Evolutionary conservation across 2,888 invertebrate genomes (phyloP).

Genomic region (Iselma pallidipennis): DNA sequence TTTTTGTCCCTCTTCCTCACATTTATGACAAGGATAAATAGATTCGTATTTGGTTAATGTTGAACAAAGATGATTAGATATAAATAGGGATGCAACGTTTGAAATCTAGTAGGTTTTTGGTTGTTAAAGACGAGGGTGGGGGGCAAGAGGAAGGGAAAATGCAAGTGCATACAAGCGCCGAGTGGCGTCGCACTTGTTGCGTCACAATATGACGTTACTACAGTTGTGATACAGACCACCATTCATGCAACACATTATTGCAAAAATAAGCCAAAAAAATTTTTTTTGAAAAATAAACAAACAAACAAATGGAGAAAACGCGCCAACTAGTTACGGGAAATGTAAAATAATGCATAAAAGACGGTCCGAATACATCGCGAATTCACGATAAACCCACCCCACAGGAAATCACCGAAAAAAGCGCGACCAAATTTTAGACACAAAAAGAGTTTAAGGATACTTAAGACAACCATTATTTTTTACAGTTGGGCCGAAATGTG

Average conservation of each 20-base stretch:
- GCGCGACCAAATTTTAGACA: no score
- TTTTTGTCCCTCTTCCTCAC: neutral
- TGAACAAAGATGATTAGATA: slow-evolving; percentile 43
- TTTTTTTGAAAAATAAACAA: neutral
- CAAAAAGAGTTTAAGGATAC: no score
- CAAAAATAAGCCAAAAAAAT: slow-evolving; percentile 32
- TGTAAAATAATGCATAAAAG: slow-evolving; percentile 40
- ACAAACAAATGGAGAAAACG: slow-evolving; percentile 34
- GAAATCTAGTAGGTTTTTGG: slow-evolving; percentile 36
- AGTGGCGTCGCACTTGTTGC: slow-evolving; percentile 59
- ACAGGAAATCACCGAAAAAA: slow-evolving; percentile 33
- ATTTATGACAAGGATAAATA: neutral
- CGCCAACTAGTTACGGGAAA: slow-evolving; percentile 40
- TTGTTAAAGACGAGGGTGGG: slow-evolving; percentile 18
- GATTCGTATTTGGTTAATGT: slow-evolving; percentile 5
- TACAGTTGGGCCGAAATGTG: slow-evolving; percentile 32
- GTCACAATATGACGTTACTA: slow-evolving; percentile 56
- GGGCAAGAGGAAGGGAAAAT: slow-evolving; percentile 51
- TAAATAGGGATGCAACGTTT: slow-evolving; percentile 44
- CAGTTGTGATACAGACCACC: slow-evolving; percentile 52
- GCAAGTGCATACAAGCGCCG: slow-evolving; percentile 58
- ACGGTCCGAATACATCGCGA: no score
- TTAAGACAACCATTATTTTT: no score
- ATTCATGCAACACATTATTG: slow-evolving; percentile 50
- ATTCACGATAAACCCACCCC: no score